phyloP scores from a whole-genome alignment of 2,888 invertebrate genomes.

The Xanthorhoe designata region DNA sequence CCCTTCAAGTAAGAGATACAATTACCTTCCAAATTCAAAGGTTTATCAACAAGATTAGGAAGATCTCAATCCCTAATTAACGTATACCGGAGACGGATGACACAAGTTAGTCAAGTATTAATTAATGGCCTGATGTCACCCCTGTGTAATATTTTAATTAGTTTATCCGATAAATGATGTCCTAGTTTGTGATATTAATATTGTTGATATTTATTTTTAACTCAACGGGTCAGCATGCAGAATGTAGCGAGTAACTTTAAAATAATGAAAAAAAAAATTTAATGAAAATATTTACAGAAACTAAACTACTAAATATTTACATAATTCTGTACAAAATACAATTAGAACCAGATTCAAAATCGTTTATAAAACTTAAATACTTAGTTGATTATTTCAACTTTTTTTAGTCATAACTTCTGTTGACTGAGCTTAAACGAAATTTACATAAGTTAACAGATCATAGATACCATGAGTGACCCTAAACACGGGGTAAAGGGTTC shows the following conservation, averaged over 20 bases:
- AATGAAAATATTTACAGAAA: no score
- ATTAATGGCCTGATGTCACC: conserved; percentile 17
- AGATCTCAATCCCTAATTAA: conserved; percentile 24
- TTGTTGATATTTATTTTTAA: neutral
- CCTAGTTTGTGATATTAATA: conserved; percentile 5
- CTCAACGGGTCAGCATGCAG: no score
- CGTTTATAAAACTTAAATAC: no score
- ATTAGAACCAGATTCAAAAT: no score
- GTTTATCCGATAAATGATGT: conserved; percentile 8
- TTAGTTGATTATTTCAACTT: neutral
- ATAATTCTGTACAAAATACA: no score
- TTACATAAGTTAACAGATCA: conserved; percentile 21
- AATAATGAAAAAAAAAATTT: no score
- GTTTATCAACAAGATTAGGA: conserved; percentile 13
- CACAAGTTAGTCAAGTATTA: conserved; percentile 24
- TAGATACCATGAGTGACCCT: conserved; percentile 35
- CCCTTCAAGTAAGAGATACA: no score
- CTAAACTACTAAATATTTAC: no score
- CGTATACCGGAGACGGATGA: conserved; percentile 16
- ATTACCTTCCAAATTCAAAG: neutral
- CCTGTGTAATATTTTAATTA: conserved; percentile 14
- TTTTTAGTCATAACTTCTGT: neutral
- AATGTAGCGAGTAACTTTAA: no score
- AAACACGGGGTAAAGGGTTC: conserved; percentile 32
- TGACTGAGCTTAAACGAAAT: neutral